Conservation (phyloP, 2,888 invertebrate species). For the Seladonia tumulorum region DNA sequence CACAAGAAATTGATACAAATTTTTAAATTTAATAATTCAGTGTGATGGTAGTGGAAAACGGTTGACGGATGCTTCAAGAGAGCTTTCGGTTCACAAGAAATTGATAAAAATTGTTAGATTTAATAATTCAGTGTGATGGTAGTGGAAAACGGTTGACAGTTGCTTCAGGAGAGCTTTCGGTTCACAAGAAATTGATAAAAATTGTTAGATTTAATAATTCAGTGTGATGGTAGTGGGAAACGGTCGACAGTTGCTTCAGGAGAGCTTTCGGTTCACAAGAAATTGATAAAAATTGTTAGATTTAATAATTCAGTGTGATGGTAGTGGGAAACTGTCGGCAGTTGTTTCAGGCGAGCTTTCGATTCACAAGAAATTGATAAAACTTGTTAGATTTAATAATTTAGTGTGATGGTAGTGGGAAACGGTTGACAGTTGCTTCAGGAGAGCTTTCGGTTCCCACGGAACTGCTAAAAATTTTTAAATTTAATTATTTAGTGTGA, state of each 20-base stretch:
- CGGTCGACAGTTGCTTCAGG: constrained; percentile 57
- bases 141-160: too few species aligned
- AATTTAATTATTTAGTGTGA: background rate
- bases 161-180: too few species aligned
- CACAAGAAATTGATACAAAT: too few species aligned
- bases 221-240: constrained; percentile 45
- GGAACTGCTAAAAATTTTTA: background rate
- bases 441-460: constrained; percentile 23
- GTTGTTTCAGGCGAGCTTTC: constrained; percentile 58
- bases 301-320: background rate
- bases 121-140: too few species aligned
- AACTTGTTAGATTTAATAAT: background rate
- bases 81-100: too few species aligned
- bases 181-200: background rate
- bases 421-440: constrained; percentile 60
- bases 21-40: too few species aligned
- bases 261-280: constrained; percentile 15
- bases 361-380: background rate
- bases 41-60: too few species aligned
- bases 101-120: too few species aligned
- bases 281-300: background rate
- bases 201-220: background rate
- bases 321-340: constrained; percentile 53
- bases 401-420: constrained; percentile 37
- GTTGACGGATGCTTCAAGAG: too few species aligned